Base-by-base conservation (phyloP, 2,797 vertebrate species). In the Tokudaia muenninki region DNA sequence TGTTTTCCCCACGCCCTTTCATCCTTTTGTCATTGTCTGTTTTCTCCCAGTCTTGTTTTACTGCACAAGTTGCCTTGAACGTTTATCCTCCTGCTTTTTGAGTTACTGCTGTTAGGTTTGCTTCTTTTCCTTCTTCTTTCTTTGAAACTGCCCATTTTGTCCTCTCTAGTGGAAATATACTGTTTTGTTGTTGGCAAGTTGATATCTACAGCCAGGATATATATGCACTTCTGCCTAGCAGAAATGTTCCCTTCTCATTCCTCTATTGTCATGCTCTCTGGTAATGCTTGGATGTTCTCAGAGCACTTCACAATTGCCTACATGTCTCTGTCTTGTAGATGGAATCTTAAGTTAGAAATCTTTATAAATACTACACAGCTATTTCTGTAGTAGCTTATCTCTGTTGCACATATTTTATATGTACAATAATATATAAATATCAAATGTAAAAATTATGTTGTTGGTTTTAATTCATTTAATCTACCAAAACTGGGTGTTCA, bases 401-500 rank as follows among this genome's bases (percentile, higher is more conserved):
- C 47, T 47, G 2, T 61, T 59, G 11, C 80, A 82, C n/a, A 81
- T 50, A 3, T 41, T 92, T 83, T 84, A 83, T 52, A 44, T 92
- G 7, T 63, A 3, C 80, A 87, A 37, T 86, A 22, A 59, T 44
- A 57, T 44, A 7, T 21, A 75, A 44, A 89, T 59, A 59, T 37
- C 16, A 59, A 77, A 21, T 87, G 4, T 5, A 55, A 74, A 41
- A 29, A 59, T 44, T 7, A 7, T 61, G 4, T 57, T 95, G 37
- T 87, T 94, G n/a, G 8, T 74, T 87, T 95, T 90, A 52, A 93
- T 41, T 26, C 50, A 47, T 63, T 92, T 92, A 84, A 61, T 67
- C 6, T 67, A 16, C 86, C 26, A n/a, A 41, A 41, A 82, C 50
- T 94, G 70, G 37, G 17, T 22, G 70, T 78, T 96, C 29, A 59